A percentile compares a stretch with the other conserved stretches of the same genome.
Conservation (phyloP, 2,113 vertebrate species). For the Sylvia atricapilla region DNA sequence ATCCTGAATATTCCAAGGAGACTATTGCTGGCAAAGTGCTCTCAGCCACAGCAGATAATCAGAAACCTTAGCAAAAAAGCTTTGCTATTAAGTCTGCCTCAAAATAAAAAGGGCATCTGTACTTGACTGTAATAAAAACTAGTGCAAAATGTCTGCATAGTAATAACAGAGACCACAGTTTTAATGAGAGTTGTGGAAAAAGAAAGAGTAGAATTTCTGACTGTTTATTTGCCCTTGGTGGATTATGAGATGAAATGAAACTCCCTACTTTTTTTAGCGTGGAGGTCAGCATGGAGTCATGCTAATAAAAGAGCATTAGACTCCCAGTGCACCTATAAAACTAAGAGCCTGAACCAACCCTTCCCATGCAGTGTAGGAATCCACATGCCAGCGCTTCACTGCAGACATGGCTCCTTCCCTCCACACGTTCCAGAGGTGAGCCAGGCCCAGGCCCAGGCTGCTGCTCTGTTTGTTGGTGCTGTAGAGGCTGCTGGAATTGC, state of each 20-base stretch:
- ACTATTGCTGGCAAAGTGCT: not conserved
- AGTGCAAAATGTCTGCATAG: not conserved
- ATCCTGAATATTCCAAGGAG: constrained; percentile 9
- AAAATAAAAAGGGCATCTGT: constrained; percentile 10
- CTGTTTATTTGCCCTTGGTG: constrained; percentile 34
- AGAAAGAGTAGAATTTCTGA: not conserved
- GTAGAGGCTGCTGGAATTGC: not conserved
- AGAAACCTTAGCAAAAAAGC: not conserved
- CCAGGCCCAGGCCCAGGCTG: not conserved
- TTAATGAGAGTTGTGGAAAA: not conserved
- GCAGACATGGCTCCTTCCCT: not conserved
- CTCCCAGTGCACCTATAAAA: not conserved
- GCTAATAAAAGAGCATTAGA: not conserved
- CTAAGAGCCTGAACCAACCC: not conserved
- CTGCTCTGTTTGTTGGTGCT: not conserved
- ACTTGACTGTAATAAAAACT: not conserved
- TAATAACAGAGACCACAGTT: not conserved
- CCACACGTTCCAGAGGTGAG: not conserved
- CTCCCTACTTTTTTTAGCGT: not conserved
- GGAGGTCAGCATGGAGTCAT: not conserved
- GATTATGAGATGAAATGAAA: not conserved
- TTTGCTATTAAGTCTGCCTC: not conserved
- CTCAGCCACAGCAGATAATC: not conserved
- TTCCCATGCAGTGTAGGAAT: not conserved
- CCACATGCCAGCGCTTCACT: fast-evolving